These are phyloP conservation scores for Pollenia angustigena DNA, from an alignment of 2,888 invertebrate genomes.

Conservation along the genomic window DNA sequence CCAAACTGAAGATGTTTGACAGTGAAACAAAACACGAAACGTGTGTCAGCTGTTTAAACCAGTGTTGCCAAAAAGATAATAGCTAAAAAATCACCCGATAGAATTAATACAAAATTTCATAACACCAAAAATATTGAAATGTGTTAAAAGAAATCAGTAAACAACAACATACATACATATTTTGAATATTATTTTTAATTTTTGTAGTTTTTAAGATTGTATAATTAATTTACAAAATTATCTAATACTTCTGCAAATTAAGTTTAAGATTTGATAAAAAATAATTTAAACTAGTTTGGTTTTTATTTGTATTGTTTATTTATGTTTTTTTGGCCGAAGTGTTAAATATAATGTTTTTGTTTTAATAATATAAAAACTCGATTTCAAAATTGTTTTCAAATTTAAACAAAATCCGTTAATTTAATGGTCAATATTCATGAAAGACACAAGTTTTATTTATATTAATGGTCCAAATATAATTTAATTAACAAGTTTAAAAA, in stretches of 20 bases:
- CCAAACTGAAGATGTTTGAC: no score
- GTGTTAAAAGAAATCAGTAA: background rate
- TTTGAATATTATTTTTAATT: background rate
- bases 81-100: no score
- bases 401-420: background rate
- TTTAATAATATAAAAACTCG: background rate
- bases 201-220: no score
- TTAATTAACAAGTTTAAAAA: no score
- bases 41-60: no score
- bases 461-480: no score
- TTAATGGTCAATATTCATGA: background rate
- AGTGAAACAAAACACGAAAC: no score
- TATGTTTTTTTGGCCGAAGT: no score
- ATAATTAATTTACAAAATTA: background rate
- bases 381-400: background rate
- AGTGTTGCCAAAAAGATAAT: no score
- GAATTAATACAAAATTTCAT: background rate
- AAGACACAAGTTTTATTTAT: background rate
- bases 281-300: constrained; percentile 1
- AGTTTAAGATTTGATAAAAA: background rate
- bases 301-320: background rate
- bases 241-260: background rate
- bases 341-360: no score
- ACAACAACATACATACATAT: background rate
- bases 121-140: background rate